Evolutionary conservation across 2,113 vertebrate genomes (phyloP), one percentile per base, ranked within the genome.

Genomic region (Pseudorectes ferrugineus): DNA sequence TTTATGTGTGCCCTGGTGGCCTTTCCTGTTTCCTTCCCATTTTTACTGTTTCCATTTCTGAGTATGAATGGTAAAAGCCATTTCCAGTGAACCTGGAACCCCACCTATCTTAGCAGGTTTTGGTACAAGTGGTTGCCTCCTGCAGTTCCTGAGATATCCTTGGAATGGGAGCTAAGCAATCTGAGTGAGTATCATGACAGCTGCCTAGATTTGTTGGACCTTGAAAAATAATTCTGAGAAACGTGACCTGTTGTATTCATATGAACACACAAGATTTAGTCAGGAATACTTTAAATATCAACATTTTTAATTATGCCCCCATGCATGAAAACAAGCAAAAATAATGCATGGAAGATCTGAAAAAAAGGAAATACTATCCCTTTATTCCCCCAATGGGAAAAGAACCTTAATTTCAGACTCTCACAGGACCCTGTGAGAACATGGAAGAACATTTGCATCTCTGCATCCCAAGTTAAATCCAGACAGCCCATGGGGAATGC

Each of bases 191-290:
- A 28, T 19, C 12, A 11, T 9, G 55, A 58, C 28, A 62, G 28
- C 17, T 74, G 11, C 46, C 28, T 76, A 0, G 29, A 57, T 49
- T 58, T 59, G 13, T 20, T 59, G 25, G 66, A 54, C 24, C 33
- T 71, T 35, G 22, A 59, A 76, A 35, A 72, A 63, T 6, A 73
- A 33, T 33, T 65, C 49, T 52, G 31, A 62, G 33, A 52, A 79
- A 45, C 0, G 0, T 9, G 8, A 52, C 24, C 31, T 57, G 16
- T n/a, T 79, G 3, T 57, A 33, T 48, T 79, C 51, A 13, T 10
- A 67, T 2, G 3, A 58, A 16, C 5, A 51, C 33, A 33, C 12
- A 40, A 38, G 16, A 62, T 35, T 48, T 25, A 52, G 33, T 74
- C 18, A 65, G 31, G 13, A 66, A 77, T 48, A 22, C 9, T 49